Evolutionary conservation across 2,888 invertebrate species (phyloP).

Genomic region (Anthrax anthrax): DNA sequence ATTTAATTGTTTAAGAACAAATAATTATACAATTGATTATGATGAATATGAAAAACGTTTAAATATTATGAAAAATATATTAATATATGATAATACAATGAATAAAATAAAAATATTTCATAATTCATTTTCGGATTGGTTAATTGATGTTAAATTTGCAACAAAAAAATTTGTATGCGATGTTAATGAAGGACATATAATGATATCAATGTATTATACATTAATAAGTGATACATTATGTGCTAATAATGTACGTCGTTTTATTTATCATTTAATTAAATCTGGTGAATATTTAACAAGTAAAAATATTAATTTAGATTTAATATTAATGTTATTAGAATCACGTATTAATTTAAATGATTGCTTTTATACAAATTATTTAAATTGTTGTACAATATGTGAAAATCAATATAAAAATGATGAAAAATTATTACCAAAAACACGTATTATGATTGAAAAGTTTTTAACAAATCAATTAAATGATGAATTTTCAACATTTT

Average conservation of each 20-base stretch:
- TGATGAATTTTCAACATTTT: constrained; percentile 31
- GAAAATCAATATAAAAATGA: constrained; percentile 32
- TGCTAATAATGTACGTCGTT: constrained; percentile 60
- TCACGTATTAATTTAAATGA: constrained; percentile 32
- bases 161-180: constrained; percentile 87
- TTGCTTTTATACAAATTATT: constrained; percentile 37
- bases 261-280: constrained; percentile 53
- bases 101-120: constrained; percentile 55
- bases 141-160: constrained; percentile 94
- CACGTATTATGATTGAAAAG: constrained; percentile 29
- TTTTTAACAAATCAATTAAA: constrained; percentile 33
- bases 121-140: constrained; percentile 89
- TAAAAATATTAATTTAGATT: constrained; percentile 28
- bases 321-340: constrained; percentile 31
- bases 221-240: constrained; percentile 51
- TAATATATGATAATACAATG: constrained; percentile 25
- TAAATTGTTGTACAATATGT: constrained; percentile 33
- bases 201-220: constrained; percentile 71
- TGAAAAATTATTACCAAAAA: constrained; percentile 30
- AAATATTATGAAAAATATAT: constrained; percentile 50
- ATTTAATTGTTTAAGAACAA: constrained; percentile 66
- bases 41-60: constrained; percentile 70
- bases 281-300: constrained; percentile 45
- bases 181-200: constrained; percentile 75
- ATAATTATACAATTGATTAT: constrained; percentile 59